Percentiles rank a stretch among this genome's conserved stretches.
phyloP scores from a whole-genome alignment of 1,140 invertebrate genomes.

The Gonatopus flavifemur region DNA sequence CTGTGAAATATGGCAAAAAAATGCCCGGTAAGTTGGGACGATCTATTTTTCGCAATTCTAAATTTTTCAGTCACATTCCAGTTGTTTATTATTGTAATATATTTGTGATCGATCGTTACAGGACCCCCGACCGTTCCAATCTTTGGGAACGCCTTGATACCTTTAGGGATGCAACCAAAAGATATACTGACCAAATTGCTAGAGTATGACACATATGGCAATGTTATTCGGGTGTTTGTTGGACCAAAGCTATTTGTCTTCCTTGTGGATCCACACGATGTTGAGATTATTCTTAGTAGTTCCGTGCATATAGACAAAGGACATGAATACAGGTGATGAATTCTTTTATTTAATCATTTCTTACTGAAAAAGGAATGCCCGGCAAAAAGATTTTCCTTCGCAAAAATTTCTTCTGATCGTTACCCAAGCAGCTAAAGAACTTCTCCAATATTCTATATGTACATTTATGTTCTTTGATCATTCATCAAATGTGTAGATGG shows the following conservation, averaged over 20 bases:
- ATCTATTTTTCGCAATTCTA: background rate
- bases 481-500: too few species aligned
- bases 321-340: constrained; percentile 56
- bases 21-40: constrained; percentile 39
- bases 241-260: constrained; percentile 68
- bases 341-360: too few species aligned
- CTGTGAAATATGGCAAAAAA: constrained; percentile 39
- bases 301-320: constrained; percentile 81
- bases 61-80: background rate
- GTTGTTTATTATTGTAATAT: constrained; percentile 2
- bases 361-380: too few species aligned
- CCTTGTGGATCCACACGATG: constrained; percentile 66
- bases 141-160: constrained; percentile 63
- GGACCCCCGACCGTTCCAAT: constrained; percentile 58
- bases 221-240: constrained; percentile 64
- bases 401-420: too few species aligned
- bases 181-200: constrained; percentile 55
- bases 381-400: too few species aligned
- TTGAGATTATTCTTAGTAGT: constrained; percentile 71
- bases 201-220: constrained; percentile 58
- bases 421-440: too few species aligned
- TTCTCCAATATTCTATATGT: too few species aligned
- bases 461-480: too few species aligned
- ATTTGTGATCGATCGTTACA: constrained; percentile 21
- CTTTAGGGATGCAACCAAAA: constrained; percentile 58